Evolutionary conservation across 2,888 invertebrate species (phyloP).

Genomic region (Brachylomia viminalis): DNA sequence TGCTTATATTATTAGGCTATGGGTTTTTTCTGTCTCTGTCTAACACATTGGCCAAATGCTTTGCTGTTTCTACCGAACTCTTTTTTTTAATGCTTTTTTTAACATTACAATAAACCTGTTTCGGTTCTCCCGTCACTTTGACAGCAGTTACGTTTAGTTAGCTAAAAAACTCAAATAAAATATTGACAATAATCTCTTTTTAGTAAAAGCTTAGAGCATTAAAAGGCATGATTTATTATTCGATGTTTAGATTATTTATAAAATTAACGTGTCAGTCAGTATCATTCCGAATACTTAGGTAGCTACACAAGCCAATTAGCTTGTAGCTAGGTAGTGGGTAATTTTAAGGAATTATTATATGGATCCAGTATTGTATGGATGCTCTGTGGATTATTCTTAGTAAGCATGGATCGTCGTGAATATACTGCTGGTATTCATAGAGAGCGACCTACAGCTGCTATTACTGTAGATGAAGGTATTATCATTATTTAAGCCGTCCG

Average conservation of each 20-base stretch:
- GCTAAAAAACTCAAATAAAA: not conserved
- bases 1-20: not conserved
- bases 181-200: not conserved
- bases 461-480: conserved; percentile 32
- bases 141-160: conserved; percentile 35
- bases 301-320: no score
- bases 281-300: not conserved
- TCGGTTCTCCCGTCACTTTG: conserved; percentile 12
- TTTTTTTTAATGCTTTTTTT: conserved; percentile 22
- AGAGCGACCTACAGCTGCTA: not conserved
- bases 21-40: conserved; percentile 3
- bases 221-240: not conserved
- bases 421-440: conserved; percentile 2
- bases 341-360: no score
- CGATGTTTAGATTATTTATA: not conserved
- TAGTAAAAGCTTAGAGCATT: no score
- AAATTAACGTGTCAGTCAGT: conserved; percentile 7
- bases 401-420: no score
- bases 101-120: conserved; percentile 4
- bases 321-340: no score
- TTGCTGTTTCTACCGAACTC: conserved; percentile 8
- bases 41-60: accelerated
- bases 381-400: no score
- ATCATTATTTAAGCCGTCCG: not conserved
- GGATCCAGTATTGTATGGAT: no score